Percentiles rank a stretch among this genome's conserved stretches.
These are phyloP conservation scores for Morbakka virulenta DNA, from an alignment of 30 jellyfish, hydroid and myxozoan species.

Conservation along the genomic window DNA sequence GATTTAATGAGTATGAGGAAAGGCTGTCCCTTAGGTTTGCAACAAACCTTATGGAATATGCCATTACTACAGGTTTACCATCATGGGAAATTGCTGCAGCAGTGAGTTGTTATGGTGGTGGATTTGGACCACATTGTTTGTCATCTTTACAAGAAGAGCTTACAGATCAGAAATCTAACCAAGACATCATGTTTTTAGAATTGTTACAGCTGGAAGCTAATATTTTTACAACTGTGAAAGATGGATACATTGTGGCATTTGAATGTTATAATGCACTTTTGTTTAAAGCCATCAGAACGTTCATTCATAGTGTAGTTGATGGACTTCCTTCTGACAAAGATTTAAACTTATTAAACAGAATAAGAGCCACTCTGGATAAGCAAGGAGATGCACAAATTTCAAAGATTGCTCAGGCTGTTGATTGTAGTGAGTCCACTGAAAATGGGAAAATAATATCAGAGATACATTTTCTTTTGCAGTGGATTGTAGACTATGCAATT, in stretches of 20 bases:
- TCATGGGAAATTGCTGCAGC: background rate
- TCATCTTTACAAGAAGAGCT: background rate
- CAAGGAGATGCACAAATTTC: background rate
- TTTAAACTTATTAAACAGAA: background rate
- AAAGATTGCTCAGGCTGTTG: background rate
- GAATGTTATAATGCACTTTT: background rate
- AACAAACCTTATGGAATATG: background rate
- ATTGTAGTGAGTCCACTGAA: background rate
- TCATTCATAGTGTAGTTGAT: background rate
- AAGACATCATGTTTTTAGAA: background rate
- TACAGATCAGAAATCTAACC: background rate
- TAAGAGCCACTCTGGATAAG: background rate
- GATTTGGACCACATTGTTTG: background rate
- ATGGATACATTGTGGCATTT: background rate
- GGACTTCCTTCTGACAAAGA: background rate
- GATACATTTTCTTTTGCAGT: background rate
- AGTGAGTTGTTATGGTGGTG: background rate
- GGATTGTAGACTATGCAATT: background rate
- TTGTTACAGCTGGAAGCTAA: background rate
- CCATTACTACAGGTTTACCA: background rate
- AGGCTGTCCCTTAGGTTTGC: background rate
- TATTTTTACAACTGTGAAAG: background rate
- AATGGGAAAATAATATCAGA: background rate
- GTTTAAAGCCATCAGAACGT: background rate
- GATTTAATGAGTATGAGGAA: background rate